Evolutionary conservation across 2,113 vertebrate genomes (phyloP).

Genomic region (Corapipo altera): DNA sequence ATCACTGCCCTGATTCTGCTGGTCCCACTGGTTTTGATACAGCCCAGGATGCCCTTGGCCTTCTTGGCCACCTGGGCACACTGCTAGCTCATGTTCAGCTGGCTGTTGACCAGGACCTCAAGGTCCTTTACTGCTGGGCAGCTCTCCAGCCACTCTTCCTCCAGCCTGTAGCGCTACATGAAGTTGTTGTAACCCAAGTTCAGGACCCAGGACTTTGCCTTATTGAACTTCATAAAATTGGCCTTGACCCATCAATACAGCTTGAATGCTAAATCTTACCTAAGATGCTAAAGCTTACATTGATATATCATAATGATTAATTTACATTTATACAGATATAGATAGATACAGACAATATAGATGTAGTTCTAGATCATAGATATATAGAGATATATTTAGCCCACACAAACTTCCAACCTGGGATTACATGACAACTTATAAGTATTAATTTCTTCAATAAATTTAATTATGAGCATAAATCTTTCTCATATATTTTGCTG

Average conservation of each 20-base stretch:
- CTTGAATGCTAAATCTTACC: background rate
- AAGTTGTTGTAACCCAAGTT: background rate
- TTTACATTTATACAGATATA: background rate
- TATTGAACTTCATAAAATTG: background rate
- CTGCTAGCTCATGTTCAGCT: fast-evolving
- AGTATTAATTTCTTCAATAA: background rate
- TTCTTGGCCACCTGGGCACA: background rate
- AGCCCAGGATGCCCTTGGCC: background rate
- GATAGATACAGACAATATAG: background rate
- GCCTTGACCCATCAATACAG: background rate
- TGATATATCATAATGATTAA: background rate
- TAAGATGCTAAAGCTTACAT: background rate
- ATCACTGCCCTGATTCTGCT: background rate
- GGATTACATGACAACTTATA: background rate
- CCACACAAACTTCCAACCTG: background rate
- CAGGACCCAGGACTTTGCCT: background rate
- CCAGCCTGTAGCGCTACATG: background rate
- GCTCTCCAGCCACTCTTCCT: fast-evolving
- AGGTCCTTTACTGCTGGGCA: background rate
- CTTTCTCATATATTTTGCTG: background rate
- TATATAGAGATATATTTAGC: background rate
- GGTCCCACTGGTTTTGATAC: background rate
- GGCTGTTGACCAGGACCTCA: fast-evolving
- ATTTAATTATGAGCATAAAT: background rate
- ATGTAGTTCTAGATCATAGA: background rate